These are phyloP conservation scores for Oppia nitens DNA, from an alignment of 1,140 invertebrate genomes.

Conservation along the genomic window DNA sequence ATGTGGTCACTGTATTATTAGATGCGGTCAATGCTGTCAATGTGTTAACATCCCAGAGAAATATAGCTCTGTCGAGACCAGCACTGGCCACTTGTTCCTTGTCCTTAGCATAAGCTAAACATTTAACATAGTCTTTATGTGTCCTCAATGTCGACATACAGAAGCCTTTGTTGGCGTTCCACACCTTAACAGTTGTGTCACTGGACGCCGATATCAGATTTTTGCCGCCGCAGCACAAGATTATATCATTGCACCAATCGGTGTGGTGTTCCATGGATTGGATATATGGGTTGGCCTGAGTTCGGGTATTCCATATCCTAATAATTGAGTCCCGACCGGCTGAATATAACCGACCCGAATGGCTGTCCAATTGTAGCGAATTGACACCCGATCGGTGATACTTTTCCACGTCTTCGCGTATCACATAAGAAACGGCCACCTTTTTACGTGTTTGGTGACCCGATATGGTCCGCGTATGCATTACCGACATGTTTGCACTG, in stretches of 20 bases:
- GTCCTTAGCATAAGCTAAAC: slow-evolving; percentile 94
- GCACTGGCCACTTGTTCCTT: slow-evolving; percentile 93
- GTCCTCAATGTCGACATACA: slow-evolving; percentile 93
- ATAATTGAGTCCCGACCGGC: slow-evolving; percentile 97
- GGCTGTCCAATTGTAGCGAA: slow-evolving; percentile 78
- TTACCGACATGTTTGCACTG: neutral
- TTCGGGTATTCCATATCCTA: slow-evolving; percentile 67
- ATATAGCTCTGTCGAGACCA: slow-evolving; percentile 89
- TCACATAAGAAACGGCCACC: slow-evolving; percentile 84
- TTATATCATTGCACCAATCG: slow-evolving; percentile 99
- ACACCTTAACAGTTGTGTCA: slow-evolving; percentile 98
- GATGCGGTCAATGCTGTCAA: slow-evolving; percentile 89
- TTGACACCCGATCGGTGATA: slow-evolving; percentile 89
- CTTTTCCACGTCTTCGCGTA: slow-evolving; percentile 85
- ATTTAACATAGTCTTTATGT: slow-evolving; percentile 97
- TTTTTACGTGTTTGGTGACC: slow-evolving; percentile 15
- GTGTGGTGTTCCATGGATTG: slow-evolving; percentile 87
- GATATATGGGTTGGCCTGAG: slow-evolving; percentile 56
- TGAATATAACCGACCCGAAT: slow-evolving; percentile 74
- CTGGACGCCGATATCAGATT: slow-evolving; percentile 97
- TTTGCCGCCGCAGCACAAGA: slow-evolving; percentile 86
- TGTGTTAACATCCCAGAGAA: slow-evolving; percentile 97
- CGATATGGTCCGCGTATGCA: neutral
- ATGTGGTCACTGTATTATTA: slow-evolving; percentile 97
- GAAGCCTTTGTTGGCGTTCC: slow-evolving; percentile 99